Evolutionary conservation across 2,888 invertebrate genomes (phyloP), one percentile per base, ranked within the genome.

Genomic region (Orthosia gracilis): DNA sequence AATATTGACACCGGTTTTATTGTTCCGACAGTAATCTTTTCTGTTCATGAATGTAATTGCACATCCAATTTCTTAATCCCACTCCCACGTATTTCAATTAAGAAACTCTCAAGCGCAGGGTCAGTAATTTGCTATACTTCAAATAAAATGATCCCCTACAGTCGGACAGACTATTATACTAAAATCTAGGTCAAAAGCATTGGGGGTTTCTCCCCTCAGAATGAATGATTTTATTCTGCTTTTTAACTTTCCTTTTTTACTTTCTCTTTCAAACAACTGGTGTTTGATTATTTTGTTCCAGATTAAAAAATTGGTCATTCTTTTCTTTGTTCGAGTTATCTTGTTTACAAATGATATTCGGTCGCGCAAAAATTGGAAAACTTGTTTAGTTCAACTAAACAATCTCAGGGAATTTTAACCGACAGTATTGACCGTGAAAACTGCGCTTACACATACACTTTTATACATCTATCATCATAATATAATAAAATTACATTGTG

Each of bases 131-230:
- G 69, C 54, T 67, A 59, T 69, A 63, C 58, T 80, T n/a, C 47
- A 59, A 63, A 64, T 21, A 17, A 31, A 40, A 47, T 21, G 12
- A 23, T 5, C 55, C 67, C 63, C 59, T 49, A 12, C 26, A 17
- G 47, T 59, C 21, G 12, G 21, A 18, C 67, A 23, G 40, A 47
- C 54, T 31, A 65, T 73, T 77, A 52, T 52, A 77, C 23, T 69
- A 78, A 81, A 74, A 82, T 82, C 67, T 82, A 82, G 81, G 82
- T 78, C 82, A 78, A 68, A 50, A 26, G 9, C 50, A 54, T 15
- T 18, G 26, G 59, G 82, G 81, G 78, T 70, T 23, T 13, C 59
- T 45, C 82, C 80, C 78, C 49, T 15, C 52, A 49, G 54, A 65
- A 66, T 72, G 57, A 80, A 77, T 77, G 69, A 66, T 47, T 66